Evolutionary conservation across 2,113 vertebrate genomes (phyloP).

Genomic region (Antennarius striatus): DNA sequence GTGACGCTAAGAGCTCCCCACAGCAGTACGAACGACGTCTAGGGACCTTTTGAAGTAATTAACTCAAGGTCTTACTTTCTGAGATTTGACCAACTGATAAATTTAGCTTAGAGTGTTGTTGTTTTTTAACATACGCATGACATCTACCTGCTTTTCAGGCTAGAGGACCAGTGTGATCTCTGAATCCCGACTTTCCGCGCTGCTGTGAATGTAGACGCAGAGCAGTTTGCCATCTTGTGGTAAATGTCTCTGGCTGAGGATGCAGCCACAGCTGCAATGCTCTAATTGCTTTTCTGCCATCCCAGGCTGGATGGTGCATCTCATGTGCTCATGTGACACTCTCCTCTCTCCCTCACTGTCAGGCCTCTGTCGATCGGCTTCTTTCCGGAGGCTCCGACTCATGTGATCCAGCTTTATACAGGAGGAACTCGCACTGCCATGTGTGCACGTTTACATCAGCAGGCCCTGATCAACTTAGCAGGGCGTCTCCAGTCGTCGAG

Average conservation of each 20-base stretch:
- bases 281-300: constrained; percentile 72
- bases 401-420: constrained; percentile 65
- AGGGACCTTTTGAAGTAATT: not conserved
- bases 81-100: not conserved
- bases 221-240: constrained; percentile 60
- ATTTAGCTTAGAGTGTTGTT: not conserved
- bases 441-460: constrained; percentile 18
- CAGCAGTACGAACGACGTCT: not conserved
- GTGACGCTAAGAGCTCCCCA: not conserved
- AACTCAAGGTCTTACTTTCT: constrained; percentile 1
- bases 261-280: constrained; percentile 29
- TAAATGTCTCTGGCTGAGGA: constrained; percentile 64
- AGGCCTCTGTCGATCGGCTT: constrained; percentile 37
- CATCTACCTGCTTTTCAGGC: constrained; percentile 29
- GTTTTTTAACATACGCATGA: not conserved
- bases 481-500: not conserved
- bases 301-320: constrained; percentile 23
- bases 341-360: constrained; percentile 10
- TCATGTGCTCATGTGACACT: constrained; percentile 68
- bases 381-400: constrained; percentile 52
- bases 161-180: constrained; percentile 31
- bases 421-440: constrained; percentile 20
- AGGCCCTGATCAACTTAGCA: constrained; percentile 16
- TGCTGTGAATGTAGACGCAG: constrained; percentile 62
- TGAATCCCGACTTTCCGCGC: constrained; percentile 44